These are phyloP conservation scores for Nyctalus aviator DNA, from an alignment of 2,797 vertebrate genomes.

Conservation along the genomic window DNA sequence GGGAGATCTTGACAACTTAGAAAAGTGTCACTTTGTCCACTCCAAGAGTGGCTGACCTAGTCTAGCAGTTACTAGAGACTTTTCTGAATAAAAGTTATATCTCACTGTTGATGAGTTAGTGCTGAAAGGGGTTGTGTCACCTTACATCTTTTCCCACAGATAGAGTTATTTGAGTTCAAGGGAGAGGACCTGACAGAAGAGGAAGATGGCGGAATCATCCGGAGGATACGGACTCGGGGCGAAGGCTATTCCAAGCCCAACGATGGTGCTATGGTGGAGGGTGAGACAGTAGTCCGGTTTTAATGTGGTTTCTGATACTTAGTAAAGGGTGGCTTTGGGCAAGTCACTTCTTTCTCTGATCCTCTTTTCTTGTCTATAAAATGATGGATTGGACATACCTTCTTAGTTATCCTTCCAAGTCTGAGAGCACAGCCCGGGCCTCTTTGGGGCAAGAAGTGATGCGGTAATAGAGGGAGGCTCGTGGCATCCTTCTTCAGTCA, in stretches of 20 bases:
- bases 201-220: slow-evolving; percentile 96
- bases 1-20: background rate
- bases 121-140: background rate
- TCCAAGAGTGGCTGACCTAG: background rate
- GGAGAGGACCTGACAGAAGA: slow-evolving; percentile 96
- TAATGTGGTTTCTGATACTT: background rate
- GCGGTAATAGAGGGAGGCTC: background rate
- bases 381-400: background rate
- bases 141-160: slow-evolving; percentile 85
- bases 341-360: background rate
- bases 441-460: background rate
- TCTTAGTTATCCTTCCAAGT: background rate
- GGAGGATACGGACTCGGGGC: slow-evolving; percentile 94
- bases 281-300: slow-evolving; percentile 84
- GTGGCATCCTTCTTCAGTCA: background rate
- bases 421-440: background rate
- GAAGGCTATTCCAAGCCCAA: slow-evolving; percentile 96
- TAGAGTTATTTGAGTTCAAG: slow-evolving; percentile 96
- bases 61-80: background rate
- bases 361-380: background rate
- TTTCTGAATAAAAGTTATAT: background rate
- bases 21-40: background rate
- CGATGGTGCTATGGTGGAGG: slow-evolving; percentile 94
- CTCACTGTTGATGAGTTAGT: background rate
- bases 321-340: background rate